A percentile compares a stretch with the other conserved stretches of the same genome.
Conservation (phyloP, 2,888 invertebrate species). For the Phyllotreta striolata region DNA sequence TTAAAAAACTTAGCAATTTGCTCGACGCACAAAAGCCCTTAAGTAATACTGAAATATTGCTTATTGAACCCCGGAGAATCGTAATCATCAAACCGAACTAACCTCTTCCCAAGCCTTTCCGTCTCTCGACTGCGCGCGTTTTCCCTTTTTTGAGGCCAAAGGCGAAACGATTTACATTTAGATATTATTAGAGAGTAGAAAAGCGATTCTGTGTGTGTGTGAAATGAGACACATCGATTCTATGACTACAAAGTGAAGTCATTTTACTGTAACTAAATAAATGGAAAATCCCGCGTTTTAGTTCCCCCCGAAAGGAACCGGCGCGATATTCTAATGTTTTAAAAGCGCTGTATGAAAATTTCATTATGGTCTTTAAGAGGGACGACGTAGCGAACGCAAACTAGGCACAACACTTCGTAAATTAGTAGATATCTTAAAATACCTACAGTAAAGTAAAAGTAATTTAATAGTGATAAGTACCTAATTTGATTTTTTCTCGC, state of each 20-base stretch:
- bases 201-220: conserved; percentile 56
- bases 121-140: conserved; percentile 16
- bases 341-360: conserved; percentile 36
- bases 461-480: background rate
- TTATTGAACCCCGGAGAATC: conserved; percentile 5
- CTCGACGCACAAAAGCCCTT: conserved; percentile 1
- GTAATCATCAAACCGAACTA: conserved; percentile 39
- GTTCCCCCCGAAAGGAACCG: conserved; percentile 16
- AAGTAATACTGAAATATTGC: background rate
- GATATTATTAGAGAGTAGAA: conserved; percentile 53
- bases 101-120: conserved; percentile 34
- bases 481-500: too few species aligned
- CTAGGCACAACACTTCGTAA: background rate
- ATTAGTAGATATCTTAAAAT: background rate
- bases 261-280: conserved; percentile 56
- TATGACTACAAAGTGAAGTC: conserved; percentile 57
- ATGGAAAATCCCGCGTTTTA: conserved; percentile 50
- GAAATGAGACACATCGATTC: conserved; percentile 56
- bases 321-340: conserved; percentile 40
- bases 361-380: conserved; percentile 35
- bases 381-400: conserved; percentile 10
- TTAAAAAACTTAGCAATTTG: too few species aligned
- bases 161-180: conserved; percentile 59
- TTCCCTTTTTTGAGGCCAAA: conserved; percentile 42
- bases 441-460: background rate